These are phyloP conservation scores for Suncus etruscus DNA, from an alignment of 2,113 vertebrate genomes.

Conservation along the genomic window DNA sequence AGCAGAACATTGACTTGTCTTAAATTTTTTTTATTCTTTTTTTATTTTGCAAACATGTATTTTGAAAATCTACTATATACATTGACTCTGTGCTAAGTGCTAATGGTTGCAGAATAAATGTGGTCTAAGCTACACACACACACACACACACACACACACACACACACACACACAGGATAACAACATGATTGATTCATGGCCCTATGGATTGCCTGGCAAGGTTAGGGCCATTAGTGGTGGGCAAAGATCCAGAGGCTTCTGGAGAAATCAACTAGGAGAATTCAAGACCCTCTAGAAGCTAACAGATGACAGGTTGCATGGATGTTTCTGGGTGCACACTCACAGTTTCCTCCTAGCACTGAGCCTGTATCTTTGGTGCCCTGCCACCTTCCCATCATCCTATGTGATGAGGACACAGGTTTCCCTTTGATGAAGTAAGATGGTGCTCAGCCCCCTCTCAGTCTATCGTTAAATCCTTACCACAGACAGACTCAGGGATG, in stretches of 20 bases:
- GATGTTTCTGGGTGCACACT: neutral
- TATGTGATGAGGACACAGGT: neutral
- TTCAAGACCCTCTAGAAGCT: neutral
- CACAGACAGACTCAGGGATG: neutral
- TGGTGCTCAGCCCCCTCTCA: neutral
- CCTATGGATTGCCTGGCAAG: neutral
- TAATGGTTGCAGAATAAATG: neutral
- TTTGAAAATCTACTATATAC: too few relatives aligned
- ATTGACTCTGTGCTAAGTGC: neutral
- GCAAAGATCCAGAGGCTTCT: neutral
- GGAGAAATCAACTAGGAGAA: neutral
- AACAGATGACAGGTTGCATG: neutral
- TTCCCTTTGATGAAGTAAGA: neutral
- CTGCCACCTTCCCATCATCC: accelerated
- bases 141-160: neutral
- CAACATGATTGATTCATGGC: neutral
- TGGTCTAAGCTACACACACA: neutral
- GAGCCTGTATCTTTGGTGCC: neutral
- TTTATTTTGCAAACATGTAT: too few relatives aligned
- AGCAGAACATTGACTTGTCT: too few relatives aligned
- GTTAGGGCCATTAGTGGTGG: neutral
- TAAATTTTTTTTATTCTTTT: too few relatives aligned
- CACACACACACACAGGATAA: neutral
- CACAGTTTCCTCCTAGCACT: neutral
- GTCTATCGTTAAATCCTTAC: neutral